Percentiles rank a stretch among this genome's conserved stretches.
phyloP scores from a whole-genome alignment of 2,113 vertebrate genomes.

The rabbit (Oryctolagus cuniculus) region DNA sequence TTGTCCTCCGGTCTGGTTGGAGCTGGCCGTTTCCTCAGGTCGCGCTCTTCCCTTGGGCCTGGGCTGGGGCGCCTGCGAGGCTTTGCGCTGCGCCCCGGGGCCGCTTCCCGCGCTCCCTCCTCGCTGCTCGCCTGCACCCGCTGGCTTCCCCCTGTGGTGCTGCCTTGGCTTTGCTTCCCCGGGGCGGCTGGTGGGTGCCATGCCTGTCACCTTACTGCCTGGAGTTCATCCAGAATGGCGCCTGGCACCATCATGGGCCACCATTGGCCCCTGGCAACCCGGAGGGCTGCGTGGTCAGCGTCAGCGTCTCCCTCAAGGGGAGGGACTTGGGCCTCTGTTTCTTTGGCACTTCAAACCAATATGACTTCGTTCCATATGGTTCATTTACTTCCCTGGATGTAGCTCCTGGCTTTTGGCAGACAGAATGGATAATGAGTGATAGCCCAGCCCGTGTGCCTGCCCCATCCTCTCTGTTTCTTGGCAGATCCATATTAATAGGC shows the following conservation, averaged over 20 bases:
- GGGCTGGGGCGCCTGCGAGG: neutral
- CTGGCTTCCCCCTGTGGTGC: neutral
- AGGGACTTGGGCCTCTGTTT: neutral
- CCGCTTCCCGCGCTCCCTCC: neutral
- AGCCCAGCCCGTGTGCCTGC: neutral
- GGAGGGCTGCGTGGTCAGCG: neutral
- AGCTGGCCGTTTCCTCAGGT: neutral
- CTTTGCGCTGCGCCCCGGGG: neutral
- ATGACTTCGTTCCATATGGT: neutral
- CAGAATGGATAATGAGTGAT: neutral
- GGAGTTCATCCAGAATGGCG: neutral
- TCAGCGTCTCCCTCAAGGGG: neutral
- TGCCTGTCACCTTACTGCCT: neutral
- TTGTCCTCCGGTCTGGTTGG: neutral
- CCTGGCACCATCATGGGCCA: too few species aligned
- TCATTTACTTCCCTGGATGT: neutral
- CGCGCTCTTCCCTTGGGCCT: rapidly evolving
- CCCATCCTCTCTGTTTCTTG: neutral
- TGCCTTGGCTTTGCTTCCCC: neutral
- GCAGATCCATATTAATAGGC: neutral
- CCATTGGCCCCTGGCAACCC: neutral
- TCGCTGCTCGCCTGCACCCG: neutral
- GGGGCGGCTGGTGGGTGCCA: too few species aligned
- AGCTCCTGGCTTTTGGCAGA: neutral
- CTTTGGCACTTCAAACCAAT: neutral